Evolutionary conservation across 2,113 vertebrate genomes (phyloP).

Genomic region (Pachyramphus minor): DNA sequence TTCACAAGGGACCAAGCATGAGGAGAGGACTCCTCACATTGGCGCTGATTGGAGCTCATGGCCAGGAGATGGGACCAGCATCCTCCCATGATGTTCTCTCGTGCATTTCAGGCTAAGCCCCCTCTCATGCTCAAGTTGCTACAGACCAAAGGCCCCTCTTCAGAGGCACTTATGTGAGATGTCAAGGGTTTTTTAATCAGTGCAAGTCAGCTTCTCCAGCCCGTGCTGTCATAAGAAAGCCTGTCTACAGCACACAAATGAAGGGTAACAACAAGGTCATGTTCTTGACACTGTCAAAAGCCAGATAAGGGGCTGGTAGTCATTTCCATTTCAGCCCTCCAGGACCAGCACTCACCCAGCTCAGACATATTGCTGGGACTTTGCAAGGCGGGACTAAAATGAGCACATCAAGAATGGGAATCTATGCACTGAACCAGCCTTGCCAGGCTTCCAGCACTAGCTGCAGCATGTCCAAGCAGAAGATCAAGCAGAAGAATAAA

Average conservation of each 20-base stretch:
- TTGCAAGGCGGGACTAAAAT: neutral
- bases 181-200: neutral
- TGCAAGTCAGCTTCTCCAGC: neutral
- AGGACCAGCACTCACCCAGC: neutral
- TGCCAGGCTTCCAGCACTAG: neutral
- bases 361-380: accelerated
- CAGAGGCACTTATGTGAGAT: neutral
- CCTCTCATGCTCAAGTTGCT: neutral
- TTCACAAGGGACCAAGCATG: neutral
- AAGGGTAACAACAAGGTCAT: neutral
- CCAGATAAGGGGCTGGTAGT: neutral
- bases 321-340: neutral
- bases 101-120: neutral
- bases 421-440: neutral
- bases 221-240: neutral
- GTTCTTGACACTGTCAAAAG: neutral
- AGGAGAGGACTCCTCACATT: neutral
- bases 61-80: neutral
- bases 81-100: accelerated
- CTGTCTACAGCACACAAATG: neutral
- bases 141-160: neutral
- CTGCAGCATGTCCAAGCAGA: neutral
- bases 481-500: conserved; percentile 21
- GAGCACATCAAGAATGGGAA: neutral
- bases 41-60: neutral